Conservation (phyloP, 2,888 invertebrate genomes). For the Hypselothyrea guttata region DNA sequence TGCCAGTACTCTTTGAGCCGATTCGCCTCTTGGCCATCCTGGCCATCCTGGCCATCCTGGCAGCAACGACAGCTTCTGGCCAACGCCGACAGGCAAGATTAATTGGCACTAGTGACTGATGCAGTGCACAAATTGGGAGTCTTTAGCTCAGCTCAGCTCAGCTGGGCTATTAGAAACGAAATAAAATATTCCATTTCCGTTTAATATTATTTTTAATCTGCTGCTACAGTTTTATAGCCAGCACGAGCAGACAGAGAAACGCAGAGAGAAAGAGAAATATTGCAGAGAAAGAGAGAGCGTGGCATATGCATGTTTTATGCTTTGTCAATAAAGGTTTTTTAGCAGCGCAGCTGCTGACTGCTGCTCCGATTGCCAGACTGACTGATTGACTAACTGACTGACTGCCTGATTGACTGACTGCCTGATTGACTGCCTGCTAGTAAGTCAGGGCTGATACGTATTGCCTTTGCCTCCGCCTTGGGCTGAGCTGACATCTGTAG, state of each 20-base stretch:
- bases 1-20: constrained; percentile 25
- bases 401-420: constrained; percentile 15
- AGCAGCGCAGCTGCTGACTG: constrained; percentile 26
- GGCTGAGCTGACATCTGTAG: too few relatives aligned
- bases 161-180: constrained; percentile 27
- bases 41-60: too few relatives aligned
- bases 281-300: background rate
- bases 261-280: background rate
- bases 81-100: constrained; percentile 39
- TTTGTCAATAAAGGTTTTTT: constrained; percentile 63
- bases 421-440: too few relatives aligned
- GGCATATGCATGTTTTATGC: constrained; percentile 65
- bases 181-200: constrained; percentile 70
- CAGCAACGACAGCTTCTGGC: too few relatives aligned
- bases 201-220: constrained; percentile 74
- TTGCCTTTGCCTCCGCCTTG: background rate
- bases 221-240: constrained; percentile 60
- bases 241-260: constrained; percentile 15
- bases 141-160: background rate
- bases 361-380: constrained; percentile 25
- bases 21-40: constrained; percentile 1
- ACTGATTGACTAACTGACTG: constrained; percentile 23
- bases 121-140: constrained; percentile 23
- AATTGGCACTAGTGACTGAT: constrained; percentile 44
- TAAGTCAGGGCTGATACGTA: constrained; percentile 24